Evolutionary conservation across 2,113 vertebrate species (phyloP).

Genomic region (Cochlearius cochlearius): DNA sequence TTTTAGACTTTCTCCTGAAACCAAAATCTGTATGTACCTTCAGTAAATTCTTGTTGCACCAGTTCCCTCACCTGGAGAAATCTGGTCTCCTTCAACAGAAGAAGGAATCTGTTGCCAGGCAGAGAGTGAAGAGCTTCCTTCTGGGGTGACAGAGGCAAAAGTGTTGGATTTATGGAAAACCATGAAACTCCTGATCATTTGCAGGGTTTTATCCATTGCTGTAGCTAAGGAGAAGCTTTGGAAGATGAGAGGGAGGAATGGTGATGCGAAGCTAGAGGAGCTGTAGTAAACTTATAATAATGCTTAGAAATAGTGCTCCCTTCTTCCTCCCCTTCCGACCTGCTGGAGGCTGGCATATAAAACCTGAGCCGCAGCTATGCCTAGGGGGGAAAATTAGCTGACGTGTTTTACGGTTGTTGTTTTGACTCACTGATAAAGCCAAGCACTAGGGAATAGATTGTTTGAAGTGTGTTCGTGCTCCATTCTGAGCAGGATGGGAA

Average conservation of each 20-base stretch:
- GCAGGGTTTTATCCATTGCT: not conserved
- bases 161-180: not conserved
- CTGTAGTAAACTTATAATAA: not conserved
- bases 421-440: conserved; percentile 4
- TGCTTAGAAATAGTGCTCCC: not conserved
- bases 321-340: not conserved
- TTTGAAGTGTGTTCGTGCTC: not conserved
- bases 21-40: not conserved
- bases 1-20: not conserved
- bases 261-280: not conserved
- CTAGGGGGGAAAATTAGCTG: not conserved
- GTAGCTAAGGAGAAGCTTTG: not conserved
- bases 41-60: not conserved
- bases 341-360: not conserved
- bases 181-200: not conserved
- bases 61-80: not conserved
- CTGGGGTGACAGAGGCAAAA: not conserved
- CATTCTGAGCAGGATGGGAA: not conserved
- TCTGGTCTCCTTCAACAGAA: not conserved
- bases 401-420: not conserved
- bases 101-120: not conserved
- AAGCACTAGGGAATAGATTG: not conserved
- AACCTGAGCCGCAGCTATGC: not conserved
- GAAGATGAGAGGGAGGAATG: not conserved
- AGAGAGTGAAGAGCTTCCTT: not conserved